Conservation (phyloP, 1,140 invertebrate genomes). For the Conus ventricosus region DNA sequence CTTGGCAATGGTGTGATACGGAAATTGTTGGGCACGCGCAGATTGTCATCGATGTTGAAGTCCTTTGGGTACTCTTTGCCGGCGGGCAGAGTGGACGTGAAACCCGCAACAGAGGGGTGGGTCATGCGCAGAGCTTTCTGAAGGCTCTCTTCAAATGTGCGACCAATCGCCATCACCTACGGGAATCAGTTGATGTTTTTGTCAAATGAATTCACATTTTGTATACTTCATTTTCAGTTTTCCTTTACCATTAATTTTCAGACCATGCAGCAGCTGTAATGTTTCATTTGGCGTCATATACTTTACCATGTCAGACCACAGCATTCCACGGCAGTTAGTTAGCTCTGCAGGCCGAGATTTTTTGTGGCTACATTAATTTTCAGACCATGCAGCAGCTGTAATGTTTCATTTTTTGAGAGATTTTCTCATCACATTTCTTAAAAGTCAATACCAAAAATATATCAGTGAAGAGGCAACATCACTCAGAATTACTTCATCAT, state of each 20-base stretch:
- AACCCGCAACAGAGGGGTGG: conserved; percentile 59
- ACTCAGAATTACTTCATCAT: too few species aligned
- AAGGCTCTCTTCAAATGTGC: conserved; percentile 67
- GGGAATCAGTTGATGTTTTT: not conserved
- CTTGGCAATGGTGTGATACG: conserved; percentile 65
- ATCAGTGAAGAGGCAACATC: too few species aligned
- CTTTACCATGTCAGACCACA: too few species aligned
- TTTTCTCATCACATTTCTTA: too few species aligned
- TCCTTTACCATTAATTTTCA: conserved; percentile 10
- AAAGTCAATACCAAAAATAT: too few species aligned
- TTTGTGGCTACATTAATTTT: too few species aligned
- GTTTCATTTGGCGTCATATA: too few species aligned
- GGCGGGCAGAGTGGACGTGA: conserved; percentile 55
- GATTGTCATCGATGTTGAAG: conserved; percentile 55
- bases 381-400: not conserved
- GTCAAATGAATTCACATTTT: not conserved
- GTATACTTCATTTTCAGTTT: not conserved
- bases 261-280: not conserved
- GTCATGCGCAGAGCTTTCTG: conserved; percentile 68
- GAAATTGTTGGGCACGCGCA: conserved; percentile 58
- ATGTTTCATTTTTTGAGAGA: not conserved
- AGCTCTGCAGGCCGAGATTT: too few species aligned
- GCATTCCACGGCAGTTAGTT: too few species aligned
- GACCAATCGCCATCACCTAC: conserved; percentile 67
- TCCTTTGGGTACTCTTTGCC: conserved; percentile 57